Base-by-base conservation (phyloP, 2,113 vertebrate species). In the Callaeas wilsoni region DNA sequence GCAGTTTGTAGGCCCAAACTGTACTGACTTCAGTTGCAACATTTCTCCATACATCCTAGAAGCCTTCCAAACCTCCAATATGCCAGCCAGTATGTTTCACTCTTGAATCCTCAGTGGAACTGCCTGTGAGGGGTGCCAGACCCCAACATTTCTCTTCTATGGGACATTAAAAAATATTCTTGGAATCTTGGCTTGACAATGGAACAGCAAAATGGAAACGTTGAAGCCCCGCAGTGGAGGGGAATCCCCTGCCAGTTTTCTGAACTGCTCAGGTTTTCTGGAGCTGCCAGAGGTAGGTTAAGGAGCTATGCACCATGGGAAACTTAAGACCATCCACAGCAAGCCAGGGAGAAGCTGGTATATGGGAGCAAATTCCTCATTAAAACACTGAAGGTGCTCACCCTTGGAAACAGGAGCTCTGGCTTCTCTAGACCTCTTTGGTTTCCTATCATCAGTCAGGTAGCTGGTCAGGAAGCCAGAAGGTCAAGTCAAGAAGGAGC, bases 141-240 rank as follows among this genome's bases (percentile, higher is more conserved):
- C 7, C 4, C 32, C 29, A 57, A 37, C 7, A 53, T 47, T 78
- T 70, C 27, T 23, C 21, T n/a, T 80, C 29, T 37, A 3, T 37
- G 8, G 62, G 21, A 49, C 59, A 59, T 25, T 16, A 12, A 37
- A 65, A 65, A 67, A 6, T 8, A 8, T 47, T 74, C 21, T 41
- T 89, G 4, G 25, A 57, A 23, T 50, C 53, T 63, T 33, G 17
- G 32, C 42, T 86, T 71, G 25, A 47, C 42, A 82, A 13, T 4
- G 15, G 35, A 87, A 74, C 4, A 16, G 13, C n/a, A 65, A 69
- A 84, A 50, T 16, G 4, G 4, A 41, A 82, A 63, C 5, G 4
- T 10, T 75, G 52, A 92, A 50, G 9, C 3, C 14, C 22, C 0
- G 0, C 4, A 33, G 7, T 9, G 15, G 88, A 83, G 4, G 6